These are phyloP conservation scores for Drosophila kanapiae DNA, from an alignment of 1,140 invertebrate species.

Conservation along the genomic window DNA sequence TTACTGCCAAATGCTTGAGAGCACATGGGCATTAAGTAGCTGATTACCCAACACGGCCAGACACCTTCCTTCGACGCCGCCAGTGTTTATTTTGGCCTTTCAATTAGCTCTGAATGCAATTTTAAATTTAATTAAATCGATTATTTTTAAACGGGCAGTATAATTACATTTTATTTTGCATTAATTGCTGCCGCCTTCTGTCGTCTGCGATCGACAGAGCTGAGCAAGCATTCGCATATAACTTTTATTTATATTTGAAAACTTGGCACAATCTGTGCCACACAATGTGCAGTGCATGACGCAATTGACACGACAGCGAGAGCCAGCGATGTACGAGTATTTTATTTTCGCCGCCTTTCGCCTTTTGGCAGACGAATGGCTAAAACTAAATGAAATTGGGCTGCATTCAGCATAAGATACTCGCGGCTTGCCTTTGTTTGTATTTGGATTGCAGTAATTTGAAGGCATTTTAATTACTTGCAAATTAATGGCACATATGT, in stretches of 20 bases:
- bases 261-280: conserved; percentile 66
- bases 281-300: conserved; percentile 76
- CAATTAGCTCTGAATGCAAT: conserved; percentile 43
- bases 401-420: conserved; percentile 50
- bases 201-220: not conserved
- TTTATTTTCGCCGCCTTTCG: conserved; percentile 40
- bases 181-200: conserved; percentile 62
- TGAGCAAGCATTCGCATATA: conserved; percentile 56
- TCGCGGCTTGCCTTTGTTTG: conserved; percentile 25
- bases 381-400: conserved; percentile 33
- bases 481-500: conserved; percentile 66
- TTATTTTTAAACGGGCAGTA: conserved; percentile 73
- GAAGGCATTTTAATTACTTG: conserved; percentile 76
- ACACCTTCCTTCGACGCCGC: conserved; percentile 34
- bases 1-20: conserved; percentile 78
- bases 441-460: conserved; percentile 60
- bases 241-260: conserved; percentile 78
- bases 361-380: conserved; percentile 57
- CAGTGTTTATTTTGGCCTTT: conserved; percentile 13
- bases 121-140: conserved; percentile 60
- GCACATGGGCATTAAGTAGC: conserved; percentile 57
- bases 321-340: conserved; percentile 22
- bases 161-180: conserved; percentile 71
- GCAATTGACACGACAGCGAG: conserved; percentile 64
- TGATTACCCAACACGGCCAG: conserved; percentile 23